Base-by-base conservation (phyloP, 2,797 vertebrate genomes). In the Discoglossus pictus region DNA sequence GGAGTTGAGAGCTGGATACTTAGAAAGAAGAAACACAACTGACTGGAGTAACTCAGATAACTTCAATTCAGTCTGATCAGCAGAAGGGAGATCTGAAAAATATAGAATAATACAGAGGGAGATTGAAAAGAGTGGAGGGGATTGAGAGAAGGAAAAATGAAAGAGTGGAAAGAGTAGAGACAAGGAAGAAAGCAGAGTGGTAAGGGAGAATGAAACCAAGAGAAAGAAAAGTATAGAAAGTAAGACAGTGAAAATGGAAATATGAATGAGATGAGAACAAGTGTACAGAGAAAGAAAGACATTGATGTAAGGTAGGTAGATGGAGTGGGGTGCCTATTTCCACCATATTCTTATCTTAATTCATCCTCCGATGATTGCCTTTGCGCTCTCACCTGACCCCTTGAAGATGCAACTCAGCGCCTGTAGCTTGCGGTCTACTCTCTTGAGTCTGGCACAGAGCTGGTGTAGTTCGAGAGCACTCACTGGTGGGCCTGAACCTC, bases 1-100 rank as follows among this genome's bases (percentile, higher is more conserved):
- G 15, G 38, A n/a, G 7, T 68, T 52, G 34, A 78, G 12, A n/a
- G 61, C 51, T 3, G 84, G 79, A 8, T 74, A 74, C 0, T 70
- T 51, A 23, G n/a, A 65, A n/a, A 68, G 66, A 47, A 79, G 66
- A 27, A 61, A 74, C 24, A 77, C 65, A 38, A 80, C 11, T 4
- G 74, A 44, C 10, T 62, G 48, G 8, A 81, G 70, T 39, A 80
- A 47, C 1, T 72, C 67, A 9, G 58, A 40, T 39, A 78, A 43
- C 42, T 62, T 71, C 16, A 54, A 20, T 46, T 79, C 73, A 16
- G 61, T 38, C 0, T 75, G 38, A 6, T 13, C 47, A 25, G 80
- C 52, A 54, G 70, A 16, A 8, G 54, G 48, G 12, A 61, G 52
- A 55, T 61, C 78, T 80, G 25, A 3, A 21, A 39, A 35, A 10